Conservation (phyloP, 1,140 invertebrate genomes). For the Drosophila rhopaloa region DNA sequence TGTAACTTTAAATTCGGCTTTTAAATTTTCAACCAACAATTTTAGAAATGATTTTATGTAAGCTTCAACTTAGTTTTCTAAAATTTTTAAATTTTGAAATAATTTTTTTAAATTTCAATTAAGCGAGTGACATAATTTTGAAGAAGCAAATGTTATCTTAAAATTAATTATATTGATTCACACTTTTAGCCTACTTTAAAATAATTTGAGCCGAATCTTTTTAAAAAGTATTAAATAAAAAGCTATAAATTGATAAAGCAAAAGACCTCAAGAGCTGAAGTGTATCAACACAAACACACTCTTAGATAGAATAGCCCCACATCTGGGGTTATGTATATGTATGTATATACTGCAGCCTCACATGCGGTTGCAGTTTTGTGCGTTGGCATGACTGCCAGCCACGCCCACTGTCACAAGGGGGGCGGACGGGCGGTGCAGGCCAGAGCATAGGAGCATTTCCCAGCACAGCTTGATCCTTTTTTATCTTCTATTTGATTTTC, state of each 20-base stretch:
- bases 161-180: too few relatives aligned
- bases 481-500: slow-evolving; percentile 83
- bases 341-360: slow-evolving; percentile 18
- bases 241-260: too few relatives aligned
- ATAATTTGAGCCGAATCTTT: not conserved
- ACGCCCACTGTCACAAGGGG: slow-evolving; percentile 67
- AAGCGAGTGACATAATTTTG: too few relatives aligned
- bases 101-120: too few relatives aligned
- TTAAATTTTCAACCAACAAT: too few relatives aligned
- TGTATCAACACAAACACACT: slow-evolving; percentile 2
- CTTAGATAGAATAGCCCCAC: not conserved
- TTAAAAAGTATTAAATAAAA: too few relatives aligned
- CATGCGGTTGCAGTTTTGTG: slow-evolving; percentile 77
- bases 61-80: too few relatives aligned
- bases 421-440: slow-evolving; percentile 1
- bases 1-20: too few relatives aligned
- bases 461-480: slow-evolving; percentile 81
- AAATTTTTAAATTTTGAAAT: too few relatives aligned
- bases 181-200: too few relatives aligned
- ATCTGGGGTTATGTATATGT: slow-evolving; percentile 1
- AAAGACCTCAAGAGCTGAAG: not conserved
- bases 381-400: slow-evolving; percentile 56
- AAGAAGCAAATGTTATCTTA: too few relatives aligned
- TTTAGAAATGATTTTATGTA: too few relatives aligned
- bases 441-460: slow-evolving; percentile 53